These are phyloP conservation scores for Chelonoidis abingdonii DNA, from an alignment of 2,113 vertebrate species.

Conservation along the genomic window DNA sequence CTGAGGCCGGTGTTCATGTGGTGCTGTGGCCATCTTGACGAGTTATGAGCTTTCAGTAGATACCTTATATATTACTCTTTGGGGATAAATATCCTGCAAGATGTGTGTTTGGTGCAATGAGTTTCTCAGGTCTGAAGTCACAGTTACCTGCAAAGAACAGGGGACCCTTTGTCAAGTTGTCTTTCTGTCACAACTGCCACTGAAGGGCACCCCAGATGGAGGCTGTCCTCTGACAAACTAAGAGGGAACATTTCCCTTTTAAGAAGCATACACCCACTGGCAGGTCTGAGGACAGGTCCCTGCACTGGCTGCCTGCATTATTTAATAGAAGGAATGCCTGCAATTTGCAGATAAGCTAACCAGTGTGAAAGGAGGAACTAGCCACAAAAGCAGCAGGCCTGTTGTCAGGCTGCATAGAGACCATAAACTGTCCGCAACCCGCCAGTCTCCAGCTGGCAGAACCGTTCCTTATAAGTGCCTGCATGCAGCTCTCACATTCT, in stretches of 20 bases:
- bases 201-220: neutral
- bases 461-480: neutral
- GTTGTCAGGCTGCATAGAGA: neutral
- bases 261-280: neutral
- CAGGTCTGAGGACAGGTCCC: neutral
- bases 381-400: neutral
- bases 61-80: too few species aligned
- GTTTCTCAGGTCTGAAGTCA: neutral
- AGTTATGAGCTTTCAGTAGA: too few species aligned
- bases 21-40: too few species aligned
- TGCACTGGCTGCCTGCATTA: accelerated
- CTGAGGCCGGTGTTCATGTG: neutral
- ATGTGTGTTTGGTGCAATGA: neutral
- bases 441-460: accelerated
- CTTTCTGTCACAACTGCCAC: neutral
- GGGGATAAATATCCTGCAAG: too few species aligned
- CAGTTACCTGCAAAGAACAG: neutral
- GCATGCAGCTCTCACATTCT: neutral
- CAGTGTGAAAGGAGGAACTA: accelerated
- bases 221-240: neutral
- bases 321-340: accelerated
- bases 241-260: neutral
- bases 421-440: neutral
- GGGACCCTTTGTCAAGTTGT: neutral
- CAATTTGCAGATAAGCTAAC: neutral